phyloP scores from a whole-genome alignment of 2,888 invertebrate genomes.

The Troilus luridus region DNA sequence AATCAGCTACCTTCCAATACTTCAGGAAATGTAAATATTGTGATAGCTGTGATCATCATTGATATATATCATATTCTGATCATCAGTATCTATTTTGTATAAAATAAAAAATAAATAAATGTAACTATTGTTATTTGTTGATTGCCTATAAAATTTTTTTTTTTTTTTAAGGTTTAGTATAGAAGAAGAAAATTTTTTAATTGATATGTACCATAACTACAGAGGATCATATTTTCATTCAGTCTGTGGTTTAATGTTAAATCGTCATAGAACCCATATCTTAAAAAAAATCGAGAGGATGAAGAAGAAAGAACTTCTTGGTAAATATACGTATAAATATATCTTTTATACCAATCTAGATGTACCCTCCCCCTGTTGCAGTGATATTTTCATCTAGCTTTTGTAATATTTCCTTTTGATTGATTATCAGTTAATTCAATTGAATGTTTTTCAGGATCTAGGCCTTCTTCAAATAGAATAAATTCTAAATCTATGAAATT shows the following conservation, averaged over 20 bases:
- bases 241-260: constrained; percentile 39
- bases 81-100: too few species aligned
- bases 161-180: constrained; percentile 37
- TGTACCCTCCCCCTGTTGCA: neutral
- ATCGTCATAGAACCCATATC: constrained; percentile 43
- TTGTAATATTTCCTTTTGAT: neutral
- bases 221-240: constrained; percentile 40
- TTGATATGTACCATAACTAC: constrained; percentile 47
- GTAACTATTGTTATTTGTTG: neutral
- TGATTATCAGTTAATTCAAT: neutral
- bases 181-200: constrained; percentile 34
- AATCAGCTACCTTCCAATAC: too few species aligned
- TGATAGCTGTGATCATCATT: too few species aligned
- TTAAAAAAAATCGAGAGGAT: constrained; percentile 16
- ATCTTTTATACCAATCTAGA: neutral
- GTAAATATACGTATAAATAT: neutral
- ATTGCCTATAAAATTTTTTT: neutral
- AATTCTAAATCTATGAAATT: neutral
- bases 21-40: too few species aligned
- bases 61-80: too few species aligned
- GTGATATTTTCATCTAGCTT: neutral
- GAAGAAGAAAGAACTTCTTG: neutral
- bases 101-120: neutral
- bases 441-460: neutral
- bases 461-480: neutral